Evolutionary conservation across 37 sponge, comb jelly and placozoan species (phyloP), one percentile per base, ranked within the genome.

Genomic region (Dysidea cf. avara): DNA sequence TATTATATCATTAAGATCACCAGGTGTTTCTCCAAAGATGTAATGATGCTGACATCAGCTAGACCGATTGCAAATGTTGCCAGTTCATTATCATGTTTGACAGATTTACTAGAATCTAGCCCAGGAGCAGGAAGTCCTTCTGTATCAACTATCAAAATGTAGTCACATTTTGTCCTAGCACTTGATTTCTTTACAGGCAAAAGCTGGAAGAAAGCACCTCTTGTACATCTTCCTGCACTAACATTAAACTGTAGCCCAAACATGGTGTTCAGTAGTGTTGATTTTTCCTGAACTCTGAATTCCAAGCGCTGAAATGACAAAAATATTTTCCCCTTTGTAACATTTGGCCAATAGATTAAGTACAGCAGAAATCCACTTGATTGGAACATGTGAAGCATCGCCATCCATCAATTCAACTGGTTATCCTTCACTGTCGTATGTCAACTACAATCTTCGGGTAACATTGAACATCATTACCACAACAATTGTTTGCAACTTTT

Each of bases 1-100:
- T 20, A 77, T 36, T n/a, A 77, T 77, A 40, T 77, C 67, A 36
- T 65, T 22, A 21, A 77, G 32, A 20, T 77, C 78, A 16, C 66
- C 58, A 16, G 56, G 66, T 18, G 43, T 25, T 39, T 77, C 68
- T 30, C 68, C 69, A 58, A 39, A 79, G 7, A 79, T 67, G 37
- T 79, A 9, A 79, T 59, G 1, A 79, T 33, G 14, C 70, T 68
- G 1, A 69, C 58, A 53, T 79, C 65, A 14, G 71, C 68, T 1
- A 79, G 46, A 13, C 80, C 80, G 7, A 79, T 69, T 6, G 68
- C 80, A 68, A 79, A 79, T 48, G 71, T 69, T 3, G 80, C 71
- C n/a, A 69, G 32, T 58, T 68, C 71, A 69, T 69, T 79, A 25
- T 79, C 80, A 35, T 69, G 77, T 2, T 48, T 25, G 7, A 37